Evolutionary conservation across 2,113 vertebrate genomes (phyloP).

Genomic region (Paracyprichromis sp.): DNA sequence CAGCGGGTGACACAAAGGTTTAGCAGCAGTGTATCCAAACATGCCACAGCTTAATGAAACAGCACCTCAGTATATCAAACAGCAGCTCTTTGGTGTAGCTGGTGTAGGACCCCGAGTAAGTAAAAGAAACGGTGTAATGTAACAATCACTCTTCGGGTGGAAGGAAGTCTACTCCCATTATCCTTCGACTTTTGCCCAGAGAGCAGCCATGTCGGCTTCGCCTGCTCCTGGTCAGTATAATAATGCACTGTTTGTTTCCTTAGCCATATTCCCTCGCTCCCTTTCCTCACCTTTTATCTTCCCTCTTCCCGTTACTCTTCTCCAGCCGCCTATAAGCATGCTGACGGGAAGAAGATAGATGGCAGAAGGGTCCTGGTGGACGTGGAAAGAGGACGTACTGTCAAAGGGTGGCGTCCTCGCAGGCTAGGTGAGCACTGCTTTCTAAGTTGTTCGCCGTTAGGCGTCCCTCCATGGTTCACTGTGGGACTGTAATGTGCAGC

Average conservation of each 20-base stretch:
- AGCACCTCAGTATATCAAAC: background rate
- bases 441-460: background rate
- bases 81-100: background rate
- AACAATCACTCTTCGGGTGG: constrained; percentile 49
- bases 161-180: constrained; percentile 63
- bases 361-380: constrained; percentile 87
- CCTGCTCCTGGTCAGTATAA: constrained; percentile 73
- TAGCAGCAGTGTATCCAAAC: background rate
- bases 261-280: constrained; percentile 19
- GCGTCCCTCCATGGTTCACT: background rate
- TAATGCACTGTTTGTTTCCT: constrained; percentile 61
- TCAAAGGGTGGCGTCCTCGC: constrained; percentile 89
- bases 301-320: constrained; percentile 43
- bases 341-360: constrained; percentile 93
- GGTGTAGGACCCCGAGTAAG: background rate
- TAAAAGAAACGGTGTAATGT: constrained; percentile 1
- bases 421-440: constrained; percentile 74
- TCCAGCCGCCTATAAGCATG: constrained; percentile 92
- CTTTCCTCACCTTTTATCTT: background rate
- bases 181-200: constrained; percentile 64
- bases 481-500: background rate
- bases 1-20: background rate
- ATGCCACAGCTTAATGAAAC: background rate
- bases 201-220: constrained; percentile 64
- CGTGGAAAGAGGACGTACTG: constrained; percentile 87